A percentile compares a stretch with the other conserved stretches of the same genome.
Evolutionary conservation across 2,113 vertebrate species (phyloP).

Genomic region (Ceyx cyanopectus): DNA sequence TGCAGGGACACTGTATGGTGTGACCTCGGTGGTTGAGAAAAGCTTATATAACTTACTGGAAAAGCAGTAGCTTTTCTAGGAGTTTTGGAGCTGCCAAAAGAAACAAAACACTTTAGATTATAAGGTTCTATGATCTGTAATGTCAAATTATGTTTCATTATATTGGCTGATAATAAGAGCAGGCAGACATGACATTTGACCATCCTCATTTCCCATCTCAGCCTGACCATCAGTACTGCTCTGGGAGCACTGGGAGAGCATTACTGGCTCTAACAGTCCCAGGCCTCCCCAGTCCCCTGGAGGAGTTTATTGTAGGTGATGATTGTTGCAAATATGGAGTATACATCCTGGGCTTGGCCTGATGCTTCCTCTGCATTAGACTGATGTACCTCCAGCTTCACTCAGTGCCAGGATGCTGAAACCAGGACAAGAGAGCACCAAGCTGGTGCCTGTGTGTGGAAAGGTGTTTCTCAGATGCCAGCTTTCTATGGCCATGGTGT

Average conservation of each 20-base stretch:
- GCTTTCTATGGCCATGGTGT: too few relatives aligned
- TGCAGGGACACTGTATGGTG: fast-evolving
- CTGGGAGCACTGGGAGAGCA: neutral
- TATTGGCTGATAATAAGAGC: too few relatives aligned
- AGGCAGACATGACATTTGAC: neutral
- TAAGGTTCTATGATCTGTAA: neutral
- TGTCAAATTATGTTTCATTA: fast-evolving
- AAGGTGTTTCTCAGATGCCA: neutral
- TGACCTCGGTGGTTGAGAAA: neutral
- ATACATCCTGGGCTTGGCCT: neutral
- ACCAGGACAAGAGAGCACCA: neutral
- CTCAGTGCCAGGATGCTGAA: neutral
- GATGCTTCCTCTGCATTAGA: neutral
- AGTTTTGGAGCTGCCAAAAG: neutral
- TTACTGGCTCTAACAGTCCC: neutral
- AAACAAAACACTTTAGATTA: neutral
- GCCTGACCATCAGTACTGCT: fast-evolving
- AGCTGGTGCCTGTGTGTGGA: fast-evolving
- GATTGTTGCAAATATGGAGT: fast-evolving
- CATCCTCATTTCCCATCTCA: neutral
- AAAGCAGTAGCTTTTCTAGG: neutral
- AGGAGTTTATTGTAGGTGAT: neutral
- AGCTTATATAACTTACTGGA: fast-evolving
- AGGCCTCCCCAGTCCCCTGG: neutral
- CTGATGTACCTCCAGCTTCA: neutral